Evolutionary conservation across 2,888 invertebrate species (phyloP), one percentile per base, ranked within the genome.

Genomic region (Eutolmus rufibarbis): DNA sequence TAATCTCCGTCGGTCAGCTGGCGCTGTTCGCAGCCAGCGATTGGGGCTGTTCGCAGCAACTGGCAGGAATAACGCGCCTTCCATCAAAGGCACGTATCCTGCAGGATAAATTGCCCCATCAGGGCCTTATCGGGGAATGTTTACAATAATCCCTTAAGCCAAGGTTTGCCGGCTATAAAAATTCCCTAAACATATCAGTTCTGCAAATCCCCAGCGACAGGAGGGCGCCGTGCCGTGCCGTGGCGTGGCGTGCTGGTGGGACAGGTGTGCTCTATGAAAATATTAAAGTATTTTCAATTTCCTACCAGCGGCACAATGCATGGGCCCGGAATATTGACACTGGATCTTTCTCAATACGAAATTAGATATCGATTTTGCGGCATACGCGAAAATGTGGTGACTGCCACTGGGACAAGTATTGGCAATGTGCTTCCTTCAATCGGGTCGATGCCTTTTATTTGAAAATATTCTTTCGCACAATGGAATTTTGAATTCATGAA

Each of bases 301-400:
- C 43, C 78, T n/a, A n/a, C 40, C 40, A 77, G n/a, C 34, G 34
- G 9, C 37, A 43, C 23, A 77, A 77, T 37, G n/a, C 37, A 40
- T 23, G 43, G 19, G 8, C 5, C 76, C n/a, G 77, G 78, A 78
- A 78, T 78, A 14, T 43, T 43, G 78, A 43, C 37, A 40, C 28
- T 16, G 43, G 43, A 78, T 43, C 43, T 14, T 77, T 7, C 14
- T 12, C n/a, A n/a, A 78, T 78, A 78, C 46, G 5, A 78, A 78
- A 78, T 78, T 78, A 78, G 46, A 19, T 78, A 78, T 78, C 23
- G 78, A 78, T 78, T 78, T 43, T 78, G 37, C 16, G 37, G 37
- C 34, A 76, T 34, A 31, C 37, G 19, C 28, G 76, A 37, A 76
- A 28, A 19, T 31, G 16, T 34, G 74, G 31, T 12, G 31, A 28